These are phyloP conservation scores for Centruroides vittatus DNA, from an alignment of 1,140 invertebrate species.

Conservation along the genomic window DNA sequence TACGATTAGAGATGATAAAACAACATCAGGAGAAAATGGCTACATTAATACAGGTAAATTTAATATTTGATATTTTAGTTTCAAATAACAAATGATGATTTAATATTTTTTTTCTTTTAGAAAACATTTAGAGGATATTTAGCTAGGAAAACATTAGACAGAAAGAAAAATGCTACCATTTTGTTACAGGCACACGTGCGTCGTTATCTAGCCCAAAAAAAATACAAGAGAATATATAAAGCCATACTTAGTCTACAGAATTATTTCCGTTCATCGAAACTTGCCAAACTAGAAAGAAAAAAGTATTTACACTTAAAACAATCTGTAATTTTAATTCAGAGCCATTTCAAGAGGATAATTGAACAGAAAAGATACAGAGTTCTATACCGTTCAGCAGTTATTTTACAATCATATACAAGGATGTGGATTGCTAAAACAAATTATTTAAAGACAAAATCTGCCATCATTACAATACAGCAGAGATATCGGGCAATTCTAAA, in stretches of 20 bases:
- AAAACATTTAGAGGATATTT: background rate
- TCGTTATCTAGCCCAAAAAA: no score
- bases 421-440: background rate
- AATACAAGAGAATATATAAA: no score
- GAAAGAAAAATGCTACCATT: background rate
- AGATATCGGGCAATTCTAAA: background rate
- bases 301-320: no score
- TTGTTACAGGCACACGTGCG: background rate
- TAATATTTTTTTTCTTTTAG: background rate
- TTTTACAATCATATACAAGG: background rate
- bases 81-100: background rate
- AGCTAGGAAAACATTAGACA: background rate
- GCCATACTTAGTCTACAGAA: no score
- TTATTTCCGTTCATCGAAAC: no score
- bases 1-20: background rate
- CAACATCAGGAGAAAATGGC: slow-evolving; percentile 1
- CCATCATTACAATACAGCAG: background rate
- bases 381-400: no score
- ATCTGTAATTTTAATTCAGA: no score
- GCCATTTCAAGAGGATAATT: no score
- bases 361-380: no score
- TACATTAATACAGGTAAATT: slow-evolving; percentile 6
- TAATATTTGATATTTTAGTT: background rate
- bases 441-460: background rate
- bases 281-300: no score